These are phyloP conservation scores for Psittacus erithacus DNA, from an alignment of 2,113 vertebrate genomes.

Conservation along the genomic window DNA sequence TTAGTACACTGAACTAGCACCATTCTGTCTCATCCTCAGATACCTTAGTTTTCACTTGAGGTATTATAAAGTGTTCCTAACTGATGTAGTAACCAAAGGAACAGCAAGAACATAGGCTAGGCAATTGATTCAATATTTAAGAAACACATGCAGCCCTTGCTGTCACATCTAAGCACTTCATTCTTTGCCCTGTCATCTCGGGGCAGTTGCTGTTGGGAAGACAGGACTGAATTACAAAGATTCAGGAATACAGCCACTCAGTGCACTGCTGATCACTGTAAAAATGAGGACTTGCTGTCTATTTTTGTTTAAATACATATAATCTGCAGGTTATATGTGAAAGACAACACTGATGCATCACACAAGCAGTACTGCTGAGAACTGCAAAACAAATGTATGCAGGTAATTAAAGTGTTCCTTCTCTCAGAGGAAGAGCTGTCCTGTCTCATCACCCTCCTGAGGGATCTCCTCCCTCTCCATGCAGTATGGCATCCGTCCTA, in stretches of 20 bases:
- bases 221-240: neutral
- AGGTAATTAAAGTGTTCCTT: neutral
- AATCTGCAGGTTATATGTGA: neutral
- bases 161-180: neutral
- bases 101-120: neutral
- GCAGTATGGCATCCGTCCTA: neutral
- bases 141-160: neutral
- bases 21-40: neutral
- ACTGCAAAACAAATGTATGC: neutral
- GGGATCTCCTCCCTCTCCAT: neutral
- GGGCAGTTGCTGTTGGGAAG: neutral
- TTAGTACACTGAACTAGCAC: neutral
- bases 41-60: neutral
- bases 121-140: neutral
- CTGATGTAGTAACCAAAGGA: neutral
- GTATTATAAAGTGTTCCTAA: neutral
- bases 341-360: accelerated
- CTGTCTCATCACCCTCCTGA: neutral
- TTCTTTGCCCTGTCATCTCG: neutral
- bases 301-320: neutral
- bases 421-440: neutral
- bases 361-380: accelerated
- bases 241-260: neutral
- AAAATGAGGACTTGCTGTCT: neutral
- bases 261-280: neutral